These are phyloP conservation scores for Arothron firmamentum DNA, from an alignment of 2,113 vertebrate species.

Conservation along the genomic window DNA sequence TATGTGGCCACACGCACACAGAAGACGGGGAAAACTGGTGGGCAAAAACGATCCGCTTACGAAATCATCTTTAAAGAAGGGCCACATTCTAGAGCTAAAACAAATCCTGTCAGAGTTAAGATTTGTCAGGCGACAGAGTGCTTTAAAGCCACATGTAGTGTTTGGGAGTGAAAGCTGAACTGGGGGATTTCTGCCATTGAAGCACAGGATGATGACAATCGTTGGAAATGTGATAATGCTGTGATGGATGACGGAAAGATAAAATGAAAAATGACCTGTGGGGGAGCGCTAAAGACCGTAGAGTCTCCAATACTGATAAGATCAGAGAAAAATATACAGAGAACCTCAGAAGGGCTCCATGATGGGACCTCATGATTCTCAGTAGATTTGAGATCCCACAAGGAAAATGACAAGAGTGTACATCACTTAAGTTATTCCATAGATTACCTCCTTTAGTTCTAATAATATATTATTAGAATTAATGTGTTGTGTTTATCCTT, in stretches of 20 bases:
- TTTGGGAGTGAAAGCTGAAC: conserved; percentile 14
- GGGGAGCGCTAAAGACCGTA: conserved; percentile 28
- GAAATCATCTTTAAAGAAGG: background rate
- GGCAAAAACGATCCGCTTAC: background rate
- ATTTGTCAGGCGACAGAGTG: background rate
- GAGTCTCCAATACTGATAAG: conserved; percentile 19
- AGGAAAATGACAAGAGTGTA: too few species aligned
- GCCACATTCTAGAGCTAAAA: too few species aligned
- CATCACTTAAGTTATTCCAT: too few species aligned
- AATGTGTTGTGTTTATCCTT: too few species aligned
- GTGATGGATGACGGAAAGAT: conserved; percentile 36
- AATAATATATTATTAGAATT: too few species aligned
- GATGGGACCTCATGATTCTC: conserved; percentile 30
- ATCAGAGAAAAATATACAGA: conserved; percentile 29
- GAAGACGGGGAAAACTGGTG: background rate
- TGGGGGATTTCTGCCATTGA: conserved; percentile 14
- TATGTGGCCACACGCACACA: background rate
- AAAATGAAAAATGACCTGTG: conserved; percentile 38
- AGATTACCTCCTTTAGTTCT: too few species aligned
- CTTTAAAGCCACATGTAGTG: background rate
- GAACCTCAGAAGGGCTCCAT: background rate
- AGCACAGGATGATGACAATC: conserved; percentile 17
- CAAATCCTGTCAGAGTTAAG: too few species aligned
- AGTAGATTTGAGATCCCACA: conserved; percentile 13
- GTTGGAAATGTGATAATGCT: conserved; percentile 40